Evolutionary conservation across 2,888 invertebrate species (phyloP).

Genomic region (Thereva unica): DNA sequence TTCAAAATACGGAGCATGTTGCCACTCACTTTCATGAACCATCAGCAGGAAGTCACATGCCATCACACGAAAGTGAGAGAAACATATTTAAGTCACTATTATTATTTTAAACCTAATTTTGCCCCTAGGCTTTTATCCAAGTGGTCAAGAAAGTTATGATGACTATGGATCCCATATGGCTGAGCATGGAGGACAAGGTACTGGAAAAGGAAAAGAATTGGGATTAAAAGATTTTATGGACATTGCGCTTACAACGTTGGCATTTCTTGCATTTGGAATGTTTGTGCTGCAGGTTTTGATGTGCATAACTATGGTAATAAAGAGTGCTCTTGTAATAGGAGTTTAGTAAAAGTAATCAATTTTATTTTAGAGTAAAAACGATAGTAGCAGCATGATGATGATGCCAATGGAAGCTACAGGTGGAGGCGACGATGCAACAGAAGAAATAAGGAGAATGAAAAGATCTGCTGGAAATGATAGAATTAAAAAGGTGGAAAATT

Average conservation of each 20-base stretch:
- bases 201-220: conserved; percentile 21
- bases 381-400: conserved; percentile 53
- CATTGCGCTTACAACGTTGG: conserved; percentile 78
- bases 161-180: neutral
- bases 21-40: neutral
- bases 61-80: neutral
- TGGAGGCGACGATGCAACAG: conserved; percentile 43
- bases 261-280: conserved; percentile 79
- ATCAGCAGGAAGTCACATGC: conserved; percentile 2
- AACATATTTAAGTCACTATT: no score
- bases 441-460: conserved; percentile 49
- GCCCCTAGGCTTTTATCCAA: conserved; percentile 33
- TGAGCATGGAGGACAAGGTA: conserved; percentile 5
- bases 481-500: conserved; percentile 37
- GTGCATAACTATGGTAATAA: conserved; percentile 64
- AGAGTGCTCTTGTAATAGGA: conserved; percentile 6
- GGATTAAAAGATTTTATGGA: conserved; percentile 68
- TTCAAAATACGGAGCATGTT: conserved; percentile 3
- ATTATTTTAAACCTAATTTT: no score
- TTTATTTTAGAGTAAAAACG: conserved; percentile 46
- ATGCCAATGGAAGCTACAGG: conserved; percentile 56
- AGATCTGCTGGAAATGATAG: conserved; percentile 40
- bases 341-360: neutral
- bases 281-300: conserved; percentile 79
- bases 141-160: conserved; percentile 31